These are phyloP conservation scores for Phalloptychus januarius DNA, from an alignment of 2,797 vertebrate genomes.

Conservation along the genomic window DNA sequence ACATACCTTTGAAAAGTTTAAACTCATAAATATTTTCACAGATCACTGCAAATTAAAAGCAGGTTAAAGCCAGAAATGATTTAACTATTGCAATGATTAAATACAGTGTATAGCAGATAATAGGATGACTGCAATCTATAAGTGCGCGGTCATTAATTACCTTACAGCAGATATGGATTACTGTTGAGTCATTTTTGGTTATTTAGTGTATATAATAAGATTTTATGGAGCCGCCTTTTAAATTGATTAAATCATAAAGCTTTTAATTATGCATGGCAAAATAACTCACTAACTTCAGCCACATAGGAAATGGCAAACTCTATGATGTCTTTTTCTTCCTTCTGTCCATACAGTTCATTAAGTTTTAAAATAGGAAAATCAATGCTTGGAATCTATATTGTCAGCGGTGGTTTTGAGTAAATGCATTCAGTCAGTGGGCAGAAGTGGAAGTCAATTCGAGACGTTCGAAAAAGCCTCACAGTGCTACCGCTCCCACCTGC, in stretches of 20 bases:
- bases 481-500: conserved; percentile 62
- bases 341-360: conserved; percentile 64
- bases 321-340: conserved; percentile 24
- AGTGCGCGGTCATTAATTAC: conserved; percentile 7
- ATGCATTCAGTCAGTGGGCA: conserved; percentile 68
- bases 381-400: conserved; percentile 69
- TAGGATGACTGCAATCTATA: background rate
- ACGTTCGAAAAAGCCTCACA: conserved; percentile 48
- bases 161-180: conserved; percentile 8
- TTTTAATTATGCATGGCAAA: conserved; percentile 67
- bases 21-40: background rate
- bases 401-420: conserved; percentile 66
- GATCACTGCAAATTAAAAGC: background rate
- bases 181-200: conserved; percentile 11
- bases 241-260: conserved; percentile 63
- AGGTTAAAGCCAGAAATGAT: background rate
- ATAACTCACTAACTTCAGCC: conserved; percentile 58
- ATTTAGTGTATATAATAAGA: conserved; percentile 26
- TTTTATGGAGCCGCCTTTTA: conserved; percentile 36
- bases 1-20: background rate
- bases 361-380: conserved; percentile 78
- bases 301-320: conserved; percentile 40
- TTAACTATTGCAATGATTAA: background rate
- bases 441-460: conserved; percentile 61
- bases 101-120: background rate